Conservation (phyloP, 2,797 vertebrate species). For the Coreius guichenoti region DNA sequence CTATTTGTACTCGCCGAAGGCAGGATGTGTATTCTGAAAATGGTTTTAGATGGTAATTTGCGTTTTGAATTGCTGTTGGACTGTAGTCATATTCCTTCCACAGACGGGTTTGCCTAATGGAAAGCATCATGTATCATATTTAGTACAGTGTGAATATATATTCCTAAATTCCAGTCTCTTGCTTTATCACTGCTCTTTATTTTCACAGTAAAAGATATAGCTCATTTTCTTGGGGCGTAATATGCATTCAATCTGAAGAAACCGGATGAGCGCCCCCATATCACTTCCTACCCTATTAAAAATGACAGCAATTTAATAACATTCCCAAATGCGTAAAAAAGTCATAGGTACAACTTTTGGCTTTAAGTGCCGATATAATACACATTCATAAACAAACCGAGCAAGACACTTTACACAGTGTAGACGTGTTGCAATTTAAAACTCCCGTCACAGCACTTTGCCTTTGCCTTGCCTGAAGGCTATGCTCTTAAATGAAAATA, state of each 20-base stretch:
- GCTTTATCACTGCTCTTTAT: constrained; percentile 35
- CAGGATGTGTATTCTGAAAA: background rate
- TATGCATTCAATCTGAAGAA: constrained; percentile 10
- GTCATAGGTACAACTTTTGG: constrained; percentile 22
- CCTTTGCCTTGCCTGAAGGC: constrained; percentile 36
- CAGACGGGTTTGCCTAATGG: constrained; percentile 9
- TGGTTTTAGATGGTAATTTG: constrained; percentile 5
- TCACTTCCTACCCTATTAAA: constrained; percentile 22
- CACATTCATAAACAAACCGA: constrained; percentile 29
- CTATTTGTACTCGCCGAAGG: background rate
- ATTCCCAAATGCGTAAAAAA: constrained; percentile 5
- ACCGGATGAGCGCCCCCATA: background rate
- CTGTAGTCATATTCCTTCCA: constrained; percentile 2
- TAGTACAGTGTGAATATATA: constrained; percentile 32
- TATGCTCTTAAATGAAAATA: constrained; percentile 36
- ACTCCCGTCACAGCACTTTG: constrained; percentile 27
- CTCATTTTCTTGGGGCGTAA: constrained; percentile 7
- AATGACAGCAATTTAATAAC: constrained; percentile 43
- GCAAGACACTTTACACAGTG: constrained; percentile 19
- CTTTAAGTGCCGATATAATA: constrained; percentile 30
- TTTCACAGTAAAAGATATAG: constrained; percentile 22
- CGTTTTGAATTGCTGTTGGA: constrained; percentile 24
- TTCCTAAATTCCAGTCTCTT: constrained; percentile 15
- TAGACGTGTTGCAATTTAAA: constrained; percentile 34
- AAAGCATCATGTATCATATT: constrained; percentile 42